These are phyloP conservation scores for Oscheius onirici DNA, from an alignment of 2,888 invertebrate species.

Conservation along the genomic window DNA sequence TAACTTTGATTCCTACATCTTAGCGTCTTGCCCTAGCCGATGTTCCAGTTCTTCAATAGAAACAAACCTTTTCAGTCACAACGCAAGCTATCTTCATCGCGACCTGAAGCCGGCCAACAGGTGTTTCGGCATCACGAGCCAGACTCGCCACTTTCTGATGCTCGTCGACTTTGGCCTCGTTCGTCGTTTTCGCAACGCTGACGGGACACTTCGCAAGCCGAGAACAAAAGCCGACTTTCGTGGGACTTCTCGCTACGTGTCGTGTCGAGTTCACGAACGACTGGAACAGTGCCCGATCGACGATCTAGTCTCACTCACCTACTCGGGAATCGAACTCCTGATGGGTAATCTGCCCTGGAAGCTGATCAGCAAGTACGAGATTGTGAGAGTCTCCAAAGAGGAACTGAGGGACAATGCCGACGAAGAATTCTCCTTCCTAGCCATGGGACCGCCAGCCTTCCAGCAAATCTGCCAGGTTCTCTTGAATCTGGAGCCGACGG, in stretches of 20 bases:
- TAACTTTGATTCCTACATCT: no score
- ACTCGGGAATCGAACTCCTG: slow-evolving; percentile 50
- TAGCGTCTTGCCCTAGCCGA: no score
- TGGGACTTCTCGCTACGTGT: slow-evolving; percentile 54
- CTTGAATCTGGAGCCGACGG: slow-evolving; percentile 40
- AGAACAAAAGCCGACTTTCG: slow-evolving; percentile 47
- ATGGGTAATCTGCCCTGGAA: slow-evolving; percentile 55
- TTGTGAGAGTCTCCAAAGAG: slow-evolving; percentile 47
- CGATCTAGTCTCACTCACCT: slow-evolving; percentile 51
- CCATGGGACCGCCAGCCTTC: not conserved
- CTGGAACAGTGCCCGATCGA: slow-evolving; percentile 53
- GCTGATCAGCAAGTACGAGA: slow-evolving; percentile 28
- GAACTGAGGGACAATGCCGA: slow-evolving; percentile 38
- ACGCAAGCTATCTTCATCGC: slow-evolving; percentile 58
- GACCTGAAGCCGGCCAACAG: slow-evolving; percentile 61
- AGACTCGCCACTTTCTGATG: slow-evolving; percentile 48
- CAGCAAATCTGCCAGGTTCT: slow-evolving; percentile 45
- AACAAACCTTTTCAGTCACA: slow-evolving; percentile 32
- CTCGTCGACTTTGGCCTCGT: slow-evolving; percentile 61
- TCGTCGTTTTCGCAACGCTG: slow-evolving; percentile 46
- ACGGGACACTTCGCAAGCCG: slow-evolving; percentile 46
- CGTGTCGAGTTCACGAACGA: slow-evolving; percentile 51
- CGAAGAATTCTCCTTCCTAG: not conserved
- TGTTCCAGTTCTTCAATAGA: slow-evolving; percentile 48
- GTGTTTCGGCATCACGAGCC: slow-evolving; percentile 55